Evolutionary conservation across 2,113 vertebrate species (phyloP), one percentile per base, ranked within the genome.

Genomic region (Theristicus caerulescens): DNA sequence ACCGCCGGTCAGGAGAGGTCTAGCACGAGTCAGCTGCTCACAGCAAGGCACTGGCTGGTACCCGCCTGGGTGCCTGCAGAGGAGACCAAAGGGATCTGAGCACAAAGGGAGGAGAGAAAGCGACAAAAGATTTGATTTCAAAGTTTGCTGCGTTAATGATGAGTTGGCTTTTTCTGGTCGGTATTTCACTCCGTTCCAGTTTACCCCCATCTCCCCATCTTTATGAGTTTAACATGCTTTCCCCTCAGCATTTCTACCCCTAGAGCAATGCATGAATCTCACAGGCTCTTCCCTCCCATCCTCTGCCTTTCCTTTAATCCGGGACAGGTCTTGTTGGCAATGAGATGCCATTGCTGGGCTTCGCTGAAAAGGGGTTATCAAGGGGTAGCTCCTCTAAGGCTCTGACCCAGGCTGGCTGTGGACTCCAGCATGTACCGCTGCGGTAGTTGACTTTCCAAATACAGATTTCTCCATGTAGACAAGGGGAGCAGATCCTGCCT

Each of bases 381-480:
- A 24, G 32, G 70, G 16, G 24, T 5, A 34, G 72, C 62, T 52
- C 20, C 55, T n/a, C 40, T 2, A 5, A 22, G 57, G 32, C 57
- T 42, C 71, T 52, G 42, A 1, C 15, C 54, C 1, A 0, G 42
- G 31, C 90, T 52, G 90, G n/a, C 51, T 16, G 40, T 4, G 2
- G 32, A 4, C 58, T 16, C 52, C 13, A 27, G 42, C 81, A 3
- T 0, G 1, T 1, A 7, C 19, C 29, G 0, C 66, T 22, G 78
- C 22, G 3, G 42, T 0, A 3, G 22, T 3, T 32, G 9, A 42
- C 51, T 47, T 64, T 29, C 57, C 88, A 31, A 38, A 2, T 8
- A 2, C 54, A 10, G 27, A 4, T 64, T 58, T 91, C 93, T 96
- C 89, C 91, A 64, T 15, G 86, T 47, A 76, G 77, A 89, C 91